Percentiles rank a stretch among this genome's conserved stretches.
phyloP scores from a whole-genome alignment of 2,888 invertebrate genomes.

The Gortyna flavago region DNA sequence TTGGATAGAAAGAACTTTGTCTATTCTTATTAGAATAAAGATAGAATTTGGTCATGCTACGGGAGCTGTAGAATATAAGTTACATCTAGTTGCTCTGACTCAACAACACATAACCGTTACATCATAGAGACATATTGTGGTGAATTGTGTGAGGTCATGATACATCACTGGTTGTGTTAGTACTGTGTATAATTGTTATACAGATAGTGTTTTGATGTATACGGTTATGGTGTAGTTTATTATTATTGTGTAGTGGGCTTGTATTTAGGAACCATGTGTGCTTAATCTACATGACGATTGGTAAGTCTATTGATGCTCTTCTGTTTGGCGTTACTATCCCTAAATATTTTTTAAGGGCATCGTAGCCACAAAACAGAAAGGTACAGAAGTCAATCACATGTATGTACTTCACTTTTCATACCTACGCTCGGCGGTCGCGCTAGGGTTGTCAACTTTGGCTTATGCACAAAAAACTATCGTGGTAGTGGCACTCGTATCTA shows the following conservation, averaged over 20 bases:
- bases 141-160: slow-evolving; percentile 43
- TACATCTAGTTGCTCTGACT: slow-evolving; percentile 25
- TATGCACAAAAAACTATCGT: too few relatives aligned
- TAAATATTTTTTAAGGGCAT: neutral
- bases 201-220: slow-evolving; percentile 46
- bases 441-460: too few relatives aligned
- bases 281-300: neutral
- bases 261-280: slow-evolving; percentile 9
- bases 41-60: too few relatives aligned
- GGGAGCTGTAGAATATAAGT: neutral
- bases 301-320: neutral
- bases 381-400: too few relatives aligned
- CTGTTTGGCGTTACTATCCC: neutral
- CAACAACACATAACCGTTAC: slow-evolving; percentile 18
- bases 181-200: slow-evolving; percentile 31
- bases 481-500: too few relatives aligned
- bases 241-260: neutral
- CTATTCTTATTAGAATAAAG: too few relatives aligned
- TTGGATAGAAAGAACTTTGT: too few relatives aligned
- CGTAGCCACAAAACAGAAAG: too few relatives aligned
- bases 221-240: slow-evolving; percentile 1
- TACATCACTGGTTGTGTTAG: slow-evolving; percentile 45
- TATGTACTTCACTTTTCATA: too few relatives aligned
- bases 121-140: slow-evolving; percentile 47
- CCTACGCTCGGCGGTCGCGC: too few relatives aligned